Base-by-base conservation (phyloP, 2,113 vertebrate species). In the Nipponia nippon region DNA sequence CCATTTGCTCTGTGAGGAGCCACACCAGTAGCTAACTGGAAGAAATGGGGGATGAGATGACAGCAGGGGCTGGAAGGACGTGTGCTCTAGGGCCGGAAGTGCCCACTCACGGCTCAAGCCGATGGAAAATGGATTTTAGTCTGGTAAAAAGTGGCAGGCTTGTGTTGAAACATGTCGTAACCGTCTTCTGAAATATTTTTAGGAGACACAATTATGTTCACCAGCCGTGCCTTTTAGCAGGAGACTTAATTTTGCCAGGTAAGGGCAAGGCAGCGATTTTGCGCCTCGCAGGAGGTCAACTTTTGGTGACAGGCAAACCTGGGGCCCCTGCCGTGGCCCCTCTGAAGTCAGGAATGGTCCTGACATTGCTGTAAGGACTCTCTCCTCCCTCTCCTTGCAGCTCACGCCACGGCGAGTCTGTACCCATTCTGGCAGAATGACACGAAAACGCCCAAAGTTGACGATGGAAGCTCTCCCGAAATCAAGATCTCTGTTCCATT, bases 391-490 rank as follows among this genome's bases (percentile, higher is more conserved):
- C 82, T 95, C 89, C 76, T 97, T 85, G 19, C 95, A 99, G 99
- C 96, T 94, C 96, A 97, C 32, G 61, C 98, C 98, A 98, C 97
- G 98, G 98, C 98, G 10, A 98, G 98, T 95, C 97, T 99, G 96
- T 99, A 99, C 49, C 98, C 98, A 0, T 98, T 98, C 95, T 98
- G 98, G 98, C 98, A 98, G 93, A 98, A 98, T 1, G 98, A 98
- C 94, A 98, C 98, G 1, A 98, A 98, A 97, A 99, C 99, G 8
- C 99, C 99, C 72, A 99, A 99, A 97, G 99, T 99, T 83, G 99
- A 99, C 4, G 99, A 99, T 63, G 99, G 99, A 79, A 99, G 99
- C 98, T 99, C 99, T 26, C 87, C 99, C 0, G 99, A 99, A 98
- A 98, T 99, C 83, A 97, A 96, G 90, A 85, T 99, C 67, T 98